phyloP scores from a whole-genome alignment of 1,140 invertebrate species.

The Laupala kohalensis region DNA sequence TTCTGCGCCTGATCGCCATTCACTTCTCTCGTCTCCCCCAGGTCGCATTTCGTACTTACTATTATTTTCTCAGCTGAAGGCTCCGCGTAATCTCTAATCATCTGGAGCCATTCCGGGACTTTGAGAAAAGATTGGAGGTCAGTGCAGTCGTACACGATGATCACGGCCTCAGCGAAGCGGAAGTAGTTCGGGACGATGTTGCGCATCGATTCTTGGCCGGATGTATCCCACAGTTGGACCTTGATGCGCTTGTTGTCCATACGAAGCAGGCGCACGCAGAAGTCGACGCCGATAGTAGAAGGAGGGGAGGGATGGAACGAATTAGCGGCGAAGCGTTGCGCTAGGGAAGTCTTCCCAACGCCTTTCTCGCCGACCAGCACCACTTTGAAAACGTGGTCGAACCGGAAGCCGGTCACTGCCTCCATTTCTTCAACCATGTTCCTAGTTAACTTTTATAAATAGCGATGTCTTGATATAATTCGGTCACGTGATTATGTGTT shows the following conservation, averaged over 20 bases:
- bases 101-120: neutral
- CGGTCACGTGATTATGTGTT: too few relatives aligned
- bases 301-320: neutral
- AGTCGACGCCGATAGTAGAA: neutral
- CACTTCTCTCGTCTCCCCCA: neutral
- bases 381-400: neutral
- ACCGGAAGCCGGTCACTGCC: neutral
- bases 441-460: too few relatives aligned
- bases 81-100: neutral
- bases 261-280: neutral
- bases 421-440: conserved; percentile 33
- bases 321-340: neutral
- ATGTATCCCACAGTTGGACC: neutral
- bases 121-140: neutral
- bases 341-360: neutral
- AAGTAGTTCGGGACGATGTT: neutral
- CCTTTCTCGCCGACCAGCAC: neutral
- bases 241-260: neutral
- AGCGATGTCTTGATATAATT: too few relatives aligned
- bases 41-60: neutral
- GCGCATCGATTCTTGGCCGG: neutral
- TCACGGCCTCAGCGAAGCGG: neutral
- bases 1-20: neutral
- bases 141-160: neutral
- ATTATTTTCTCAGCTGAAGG: neutral